Evolutionary conservation across 2,888 invertebrate genomes (phyloP).

Genomic region (Philhelius pedissequus): DNA sequence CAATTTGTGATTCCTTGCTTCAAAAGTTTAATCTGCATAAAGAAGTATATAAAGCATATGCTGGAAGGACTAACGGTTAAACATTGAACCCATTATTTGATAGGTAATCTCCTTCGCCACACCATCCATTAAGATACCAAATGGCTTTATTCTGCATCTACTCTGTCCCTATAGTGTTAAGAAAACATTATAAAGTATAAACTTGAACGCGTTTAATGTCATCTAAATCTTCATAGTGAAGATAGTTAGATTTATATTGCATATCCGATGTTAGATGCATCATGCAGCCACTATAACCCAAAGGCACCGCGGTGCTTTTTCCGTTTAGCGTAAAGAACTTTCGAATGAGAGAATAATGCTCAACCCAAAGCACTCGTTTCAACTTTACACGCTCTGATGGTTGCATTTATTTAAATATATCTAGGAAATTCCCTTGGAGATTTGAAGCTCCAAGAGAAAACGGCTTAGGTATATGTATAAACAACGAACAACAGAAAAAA

Average conservation of each 20-base stretch:
- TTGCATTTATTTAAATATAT: constrained; percentile 6
- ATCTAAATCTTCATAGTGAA: not conserved
- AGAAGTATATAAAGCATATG: not conserved
- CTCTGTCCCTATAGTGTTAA: not conserved
- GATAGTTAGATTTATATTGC: not conserved
- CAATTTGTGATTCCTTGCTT: not conserved
- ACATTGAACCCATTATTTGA: not conserved
- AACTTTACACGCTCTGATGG: constrained; percentile 11
- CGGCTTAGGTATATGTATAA: not conserved
- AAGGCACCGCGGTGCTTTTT: not conserved
- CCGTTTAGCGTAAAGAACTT: not conserved
- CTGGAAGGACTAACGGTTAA: not conserved
- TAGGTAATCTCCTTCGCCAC: not conserved
- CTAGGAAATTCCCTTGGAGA: not conserved
- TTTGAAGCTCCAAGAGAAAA: not conserved
- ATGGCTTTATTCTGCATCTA: not conserved
- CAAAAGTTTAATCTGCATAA: not conserved
- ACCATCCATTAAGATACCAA: not conserved
- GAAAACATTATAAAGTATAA: not conserved
- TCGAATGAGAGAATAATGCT: not conserved
- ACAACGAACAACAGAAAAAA: not conserved
- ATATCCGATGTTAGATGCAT: not conserved
- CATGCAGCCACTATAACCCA: not conserved
- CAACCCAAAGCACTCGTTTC: constrained; percentile 1
- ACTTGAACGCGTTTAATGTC: not conserved